Evolutionary conservation across 2,888 invertebrate species (phyloP), one percentile per base, ranked within the genome.

Genomic region (Heliconius charithonia): DNA sequence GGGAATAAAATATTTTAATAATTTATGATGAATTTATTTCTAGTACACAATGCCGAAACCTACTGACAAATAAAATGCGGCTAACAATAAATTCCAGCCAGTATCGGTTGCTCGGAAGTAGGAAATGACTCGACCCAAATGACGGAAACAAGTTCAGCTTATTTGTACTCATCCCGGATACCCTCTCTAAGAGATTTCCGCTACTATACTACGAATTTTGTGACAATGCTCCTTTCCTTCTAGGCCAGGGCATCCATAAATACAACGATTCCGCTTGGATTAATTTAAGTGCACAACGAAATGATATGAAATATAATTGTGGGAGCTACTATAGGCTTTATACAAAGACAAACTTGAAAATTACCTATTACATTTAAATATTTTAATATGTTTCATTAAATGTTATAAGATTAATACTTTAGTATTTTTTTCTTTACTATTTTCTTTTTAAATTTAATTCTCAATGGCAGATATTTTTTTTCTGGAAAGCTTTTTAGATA

Each of bases 61-160:
- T 51, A 51, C 59, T 25, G 75, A 79, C 72, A 80, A 82, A 81
- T 80, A 79, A 81, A 82, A 83, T 82, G 80, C 77, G 76, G 77
- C 81, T 56, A 75, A 79, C 85, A 85, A 87, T 88, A 88, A 87
- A 89, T 89, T 85, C 80, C 81, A 85, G 81, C 81, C 79, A 79
- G 81, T 82, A 87, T 87, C 87, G 86, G 84, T 85, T 84, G 84
- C 85, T 86, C 87, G 87, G 87, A 87, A 85, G 84, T 85, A 86
- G 90, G 88, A 90, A 90, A 89, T 89, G 88, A 90, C 85, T 88
- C 86, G 86, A 86, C 88, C 86, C 86, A 86, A 88, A 89, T 88
- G 88, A 89, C 89, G 89, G 89, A 90, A 89, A 86, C 88, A 85
- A 86, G 86, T 87, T 87, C 86, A 88, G 88, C 88, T 87, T 89